Evolutionary conservation across 2,797 vertebrate genomes (phyloP).

Genomic region (Pseudochaenichthys georgianus): DNA sequence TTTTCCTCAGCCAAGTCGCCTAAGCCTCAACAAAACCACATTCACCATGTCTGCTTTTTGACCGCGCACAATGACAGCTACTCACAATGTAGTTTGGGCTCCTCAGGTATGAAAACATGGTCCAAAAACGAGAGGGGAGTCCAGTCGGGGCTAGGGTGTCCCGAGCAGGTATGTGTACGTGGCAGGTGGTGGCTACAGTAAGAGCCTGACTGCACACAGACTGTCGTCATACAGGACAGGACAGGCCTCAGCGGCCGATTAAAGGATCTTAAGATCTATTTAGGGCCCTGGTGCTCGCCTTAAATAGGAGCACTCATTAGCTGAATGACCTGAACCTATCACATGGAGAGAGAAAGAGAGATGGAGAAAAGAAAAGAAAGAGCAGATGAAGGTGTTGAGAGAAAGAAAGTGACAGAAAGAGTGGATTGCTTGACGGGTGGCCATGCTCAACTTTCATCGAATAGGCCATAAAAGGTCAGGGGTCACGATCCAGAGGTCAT

Average conservation of each 20-base stretch:
- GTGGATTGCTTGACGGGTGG: conserved; percentile 51
- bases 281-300: conserved; percentile 68
- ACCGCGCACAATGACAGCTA: conserved; percentile 26
- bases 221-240: conserved; percentile 40
- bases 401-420: conserved; percentile 19
- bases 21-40: conserved; percentile 35
- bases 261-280: conserved; percentile 81
- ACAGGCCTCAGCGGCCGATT: conserved; percentile 66
- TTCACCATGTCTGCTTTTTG: background rate
- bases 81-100: conserved; percentile 79
- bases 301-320: conserved; percentile 83
- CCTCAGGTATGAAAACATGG: conserved; percentile 80
- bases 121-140: conserved; percentile 26
- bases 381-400: conserved; percentile 28
- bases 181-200: conserved; percentile 1
- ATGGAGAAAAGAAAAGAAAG: conserved; percentile 20
- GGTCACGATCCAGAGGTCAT: conserved; percentile 45
- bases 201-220: conserved; percentile 32
- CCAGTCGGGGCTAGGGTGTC: background rate
- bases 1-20: conserved; percentile 54
- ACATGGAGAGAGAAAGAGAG: background rate
- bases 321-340: conserved; percentile 64
- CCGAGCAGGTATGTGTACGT: conserved; percentile 15
- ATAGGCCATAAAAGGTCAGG: conserved; percentile 44
- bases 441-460: conserved; percentile 38